Evolutionary conservation across 2,888 invertebrate species (phyloP), one percentile per base, ranked within the genome.

Genomic region (Pammene fasciana): DNA sequence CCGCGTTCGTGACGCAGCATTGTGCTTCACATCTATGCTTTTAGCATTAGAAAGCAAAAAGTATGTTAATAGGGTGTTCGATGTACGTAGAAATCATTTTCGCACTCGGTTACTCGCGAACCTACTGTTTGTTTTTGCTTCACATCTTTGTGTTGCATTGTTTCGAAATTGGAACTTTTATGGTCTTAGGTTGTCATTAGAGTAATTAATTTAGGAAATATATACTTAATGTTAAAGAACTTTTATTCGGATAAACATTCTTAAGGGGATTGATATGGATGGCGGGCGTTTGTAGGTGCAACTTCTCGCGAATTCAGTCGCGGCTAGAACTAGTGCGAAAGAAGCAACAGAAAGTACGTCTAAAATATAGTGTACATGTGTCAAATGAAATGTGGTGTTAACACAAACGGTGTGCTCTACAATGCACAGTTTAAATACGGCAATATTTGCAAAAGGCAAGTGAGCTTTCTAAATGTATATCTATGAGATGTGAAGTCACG

Each of bases 21-120:
- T 68, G 57, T 68, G 43, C 36, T 34, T 75, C 54, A 74, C 74
- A 74, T 43, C 62, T 36, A 65, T 52, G 72, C 74, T 78, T 78
- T 77, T 75, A 76, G 78, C 75, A 78, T 81, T 84, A 84, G 85
- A 87, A 86, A 86, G 86, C 78, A 74, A 74, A 78, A 83, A 81
- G 82, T 84, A 80, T 84, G 86, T 82, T 84, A 86, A 86, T 85
- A 83, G 79, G 75, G 77, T 76, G 76, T 76, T 73, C 80, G 78
- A 77, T 81, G 81, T 82, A 79, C 75, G 80, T 82, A 80, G 81
- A 83, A 81, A 83, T 81, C 75, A 80, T 82, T 85, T 84, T 84
- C 83, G 81, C 86, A 86, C 76, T 84, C 83, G 65, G 79, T 78
- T 79, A 81, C 82, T 78, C 76, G 87, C 82, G 82, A 88, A 86